A percentile compares a stretch with the other conserved stretches of the same genome.
phyloP scores from a whole-genome alignment of 30 jellyfish, hydroid and myxozoan genomes.

The Mastigias papua region DNA sequence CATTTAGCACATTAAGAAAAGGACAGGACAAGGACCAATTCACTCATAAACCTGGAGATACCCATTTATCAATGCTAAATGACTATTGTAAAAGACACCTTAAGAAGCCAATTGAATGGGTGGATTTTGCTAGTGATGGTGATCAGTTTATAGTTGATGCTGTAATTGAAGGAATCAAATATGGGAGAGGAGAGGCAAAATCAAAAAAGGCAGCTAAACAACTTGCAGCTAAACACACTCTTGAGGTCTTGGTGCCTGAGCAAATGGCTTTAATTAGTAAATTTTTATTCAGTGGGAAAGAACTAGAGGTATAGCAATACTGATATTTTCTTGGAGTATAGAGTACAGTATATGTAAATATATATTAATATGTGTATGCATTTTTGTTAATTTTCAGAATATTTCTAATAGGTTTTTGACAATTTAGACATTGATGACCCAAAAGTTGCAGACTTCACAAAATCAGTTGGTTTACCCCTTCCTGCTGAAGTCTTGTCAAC shows the following conservation, averaged over 20 bases:
- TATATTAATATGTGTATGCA: not conserved
- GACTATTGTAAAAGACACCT: conserved; percentile 66
- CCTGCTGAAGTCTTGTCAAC: conserved; percentile 54
- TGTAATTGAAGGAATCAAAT: conserved; percentile 67
- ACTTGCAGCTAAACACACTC: conserved; percentile 74
- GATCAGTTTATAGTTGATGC: conserved; percentile 61
- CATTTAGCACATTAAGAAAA: conserved; percentile 9
- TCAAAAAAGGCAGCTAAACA: conserved; percentile 82
- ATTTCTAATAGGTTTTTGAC: conserved; percentile 40
- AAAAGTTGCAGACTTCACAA: conserved; percentile 53
- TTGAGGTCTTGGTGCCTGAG: conserved; percentile 74
- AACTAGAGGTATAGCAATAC: conserved; percentile 61
- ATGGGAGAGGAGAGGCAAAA: conserved; percentile 86
- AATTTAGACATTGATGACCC: conserved; percentile 52
- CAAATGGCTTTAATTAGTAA: conserved; percentile 21
- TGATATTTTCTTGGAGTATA: too few species aligned
- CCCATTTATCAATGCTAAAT: conserved; percentile 62
- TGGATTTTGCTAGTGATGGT: conserved; percentile 40
- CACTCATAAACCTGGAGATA: conserved; percentile 58
- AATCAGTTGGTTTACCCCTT: conserved; percentile 45
- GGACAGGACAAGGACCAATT: not conserved
- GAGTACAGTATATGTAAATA: too few species aligned
- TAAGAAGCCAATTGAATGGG: conserved; percentile 45
- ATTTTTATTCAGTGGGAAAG: conserved; percentile 35
- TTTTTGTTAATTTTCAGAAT: too few species aligned